Conservation (phyloP, 2,113 vertebrate species). For the Cephalopterus ornatus region DNA sequence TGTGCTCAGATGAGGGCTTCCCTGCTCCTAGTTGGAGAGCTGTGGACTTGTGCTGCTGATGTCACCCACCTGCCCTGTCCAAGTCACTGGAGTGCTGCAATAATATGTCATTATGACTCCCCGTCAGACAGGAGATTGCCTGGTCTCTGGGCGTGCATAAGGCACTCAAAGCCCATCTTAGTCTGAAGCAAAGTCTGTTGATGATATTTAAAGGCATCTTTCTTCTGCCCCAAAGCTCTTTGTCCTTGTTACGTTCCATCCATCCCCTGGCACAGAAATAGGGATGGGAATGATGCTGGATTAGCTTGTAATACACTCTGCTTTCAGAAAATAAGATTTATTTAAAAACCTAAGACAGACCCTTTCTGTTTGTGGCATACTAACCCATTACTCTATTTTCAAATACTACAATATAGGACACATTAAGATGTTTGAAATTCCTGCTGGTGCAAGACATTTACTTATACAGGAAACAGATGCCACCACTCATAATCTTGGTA, state of each 20-base stretch:
- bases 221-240: neutral
- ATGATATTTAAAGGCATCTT: neutral
- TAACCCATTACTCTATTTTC: constrained; percentile 20
- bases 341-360: neutral
- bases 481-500: constrained; percentile 87
- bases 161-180: neutral
- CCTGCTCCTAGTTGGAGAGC: neutral
- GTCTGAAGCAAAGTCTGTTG: neutral
- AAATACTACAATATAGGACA: constrained; percentile 75
- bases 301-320: neutral
- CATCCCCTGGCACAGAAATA: neutral
- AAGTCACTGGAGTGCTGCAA: neutral
- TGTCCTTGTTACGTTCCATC: neutral
- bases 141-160: neutral
- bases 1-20: neutral
- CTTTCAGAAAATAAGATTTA: neutral
- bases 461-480: constrained; percentile 89
- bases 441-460: constrained; percentile 90
- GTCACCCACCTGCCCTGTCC: neutral
- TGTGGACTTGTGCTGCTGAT: neutral
- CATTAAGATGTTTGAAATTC: constrained; percentile 94
- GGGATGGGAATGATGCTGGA: neutral
- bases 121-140: neutral
- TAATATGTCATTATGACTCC: neutral
- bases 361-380: neutral